These are phyloP conservation scores for Trachymyrmex cornetzi DNA, from an alignment of 1,140 invertebrate genomes.

Conservation along the genomic window DNA sequence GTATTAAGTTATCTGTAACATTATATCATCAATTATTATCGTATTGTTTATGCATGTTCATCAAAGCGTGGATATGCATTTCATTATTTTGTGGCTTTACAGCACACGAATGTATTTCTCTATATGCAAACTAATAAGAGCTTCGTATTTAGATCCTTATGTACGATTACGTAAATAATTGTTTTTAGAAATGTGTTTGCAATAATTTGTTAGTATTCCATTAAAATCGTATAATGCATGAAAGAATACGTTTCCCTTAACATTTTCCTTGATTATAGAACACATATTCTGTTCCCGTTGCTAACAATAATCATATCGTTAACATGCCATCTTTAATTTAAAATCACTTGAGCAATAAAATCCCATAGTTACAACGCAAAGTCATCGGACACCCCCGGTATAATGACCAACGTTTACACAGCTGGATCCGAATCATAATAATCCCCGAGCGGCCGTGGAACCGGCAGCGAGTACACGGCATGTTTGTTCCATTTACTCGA, in stretches of 20 bases:
- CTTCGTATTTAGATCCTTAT: not conserved
- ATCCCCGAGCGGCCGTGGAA: conserved; percentile 67
- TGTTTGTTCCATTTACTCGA: conserved; percentile 78
- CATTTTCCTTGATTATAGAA: not conserved
- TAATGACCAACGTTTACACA: conserved; percentile 72
- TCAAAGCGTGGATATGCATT: not conserved
- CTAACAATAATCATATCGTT: conserved; percentile 1
- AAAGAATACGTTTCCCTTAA: not conserved
- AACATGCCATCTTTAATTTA: conserved; percentile 8
- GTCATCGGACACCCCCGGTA: conserved; percentile 31
- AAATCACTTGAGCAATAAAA: conserved; percentile 31
- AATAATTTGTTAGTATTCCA: not conserved
- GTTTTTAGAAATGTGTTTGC: not conserved
- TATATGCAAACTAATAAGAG: not conserved
- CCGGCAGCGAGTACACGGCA: conserved; percentile 54
- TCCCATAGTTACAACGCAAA: conserved; percentile 8
- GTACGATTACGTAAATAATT: not conserved
- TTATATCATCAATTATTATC: not conserved
- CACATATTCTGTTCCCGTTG: not conserved
- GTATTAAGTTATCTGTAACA: not conserved
- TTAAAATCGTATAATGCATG: not conserved
- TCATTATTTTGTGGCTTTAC: not conserved
- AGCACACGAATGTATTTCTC: not conserved
- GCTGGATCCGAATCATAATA: conserved; percentile 76
- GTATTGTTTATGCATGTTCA: not conserved